These are phyloP conservation scores for Lanius ludovicianus DNA, from an alignment of 2,113 vertebrate genomes.

Conservation along the genomic window DNA sequence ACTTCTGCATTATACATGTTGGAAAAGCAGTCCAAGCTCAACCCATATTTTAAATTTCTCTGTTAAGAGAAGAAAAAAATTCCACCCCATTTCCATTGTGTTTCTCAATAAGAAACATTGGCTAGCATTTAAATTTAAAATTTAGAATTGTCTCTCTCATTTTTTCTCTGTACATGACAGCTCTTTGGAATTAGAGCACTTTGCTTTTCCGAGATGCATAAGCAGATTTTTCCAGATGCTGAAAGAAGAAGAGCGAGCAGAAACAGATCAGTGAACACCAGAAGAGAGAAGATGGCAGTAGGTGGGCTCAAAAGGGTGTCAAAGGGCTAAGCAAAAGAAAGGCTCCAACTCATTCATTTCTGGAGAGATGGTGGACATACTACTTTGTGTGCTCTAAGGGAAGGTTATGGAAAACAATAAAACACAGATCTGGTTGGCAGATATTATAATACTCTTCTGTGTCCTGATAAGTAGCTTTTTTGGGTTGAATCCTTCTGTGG, in stretches of 20 bases:
- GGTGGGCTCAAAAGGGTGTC: neutral
- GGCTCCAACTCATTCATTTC: neutral
- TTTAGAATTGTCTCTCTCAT: neutral
- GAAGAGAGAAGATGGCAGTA: neutral
- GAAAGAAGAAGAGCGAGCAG: neutral
- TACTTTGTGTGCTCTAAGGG: neutral
- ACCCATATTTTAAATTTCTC: neutral
- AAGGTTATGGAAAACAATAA: neutral
- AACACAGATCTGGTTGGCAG: neutral
- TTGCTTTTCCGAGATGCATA: rapidly evolving
- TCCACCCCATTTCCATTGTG: neutral
- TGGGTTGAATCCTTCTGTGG: neutral
- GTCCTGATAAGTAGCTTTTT: neutral
- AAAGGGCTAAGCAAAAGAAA: neutral
- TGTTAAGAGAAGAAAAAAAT: neutral
- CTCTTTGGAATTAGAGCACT: neutral
- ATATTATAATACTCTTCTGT: neutral
- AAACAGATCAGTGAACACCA: neutral
- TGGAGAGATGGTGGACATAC: neutral
- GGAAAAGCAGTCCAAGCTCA: neutral
- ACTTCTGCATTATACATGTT: neutral
- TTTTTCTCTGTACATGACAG: neutral
- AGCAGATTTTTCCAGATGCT: neutral
- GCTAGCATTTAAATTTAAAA: neutral
- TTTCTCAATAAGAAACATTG: neutral